Conservation (phyloP, 2,797 vertebrate species). For the Acanthopagrus latus region DNA sequence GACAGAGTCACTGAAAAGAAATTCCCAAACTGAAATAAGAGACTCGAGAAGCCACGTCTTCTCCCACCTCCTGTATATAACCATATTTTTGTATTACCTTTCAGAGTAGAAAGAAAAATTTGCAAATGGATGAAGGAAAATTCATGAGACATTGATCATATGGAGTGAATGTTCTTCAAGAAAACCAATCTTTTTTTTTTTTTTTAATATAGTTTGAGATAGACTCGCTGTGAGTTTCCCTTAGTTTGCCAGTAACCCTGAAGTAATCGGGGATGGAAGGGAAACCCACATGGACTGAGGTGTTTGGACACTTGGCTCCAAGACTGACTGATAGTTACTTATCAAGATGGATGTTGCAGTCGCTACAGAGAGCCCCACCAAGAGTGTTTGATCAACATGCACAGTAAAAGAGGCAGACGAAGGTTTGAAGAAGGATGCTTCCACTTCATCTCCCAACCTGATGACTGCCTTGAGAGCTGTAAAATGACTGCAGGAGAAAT, state of each 20-base stretch:
- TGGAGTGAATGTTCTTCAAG: constrained; percentile 80
- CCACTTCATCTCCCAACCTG: constrained; percentile 39
- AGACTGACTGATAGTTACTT: constrained; percentile 61
- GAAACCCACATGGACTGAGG: constrained; percentile 57
- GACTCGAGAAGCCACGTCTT: constrained; percentile 78
- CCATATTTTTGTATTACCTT: constrained; percentile 85
- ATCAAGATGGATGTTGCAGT: constrained; percentile 59
- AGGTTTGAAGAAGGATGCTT: constrained; percentile 40
- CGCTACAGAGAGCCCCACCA: constrained; percentile 43
- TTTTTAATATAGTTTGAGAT: constrained; percentile 64
- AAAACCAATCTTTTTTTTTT: constrained; percentile 75
- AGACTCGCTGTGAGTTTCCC: constrained; percentile 72
- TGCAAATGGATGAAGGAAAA: constrained; percentile 84
- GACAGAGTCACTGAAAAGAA: constrained; percentile 71
- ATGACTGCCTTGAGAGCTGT: constrained; percentile 55
- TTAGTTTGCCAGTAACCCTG: constrained; percentile 73
- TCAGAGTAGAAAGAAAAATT: constrained; percentile 72
- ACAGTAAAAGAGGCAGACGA: constrained; percentile 31
- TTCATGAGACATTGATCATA: constrained; percentile 73
- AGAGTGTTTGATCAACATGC: constrained; percentile 60
- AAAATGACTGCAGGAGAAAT: constrained; percentile 42
- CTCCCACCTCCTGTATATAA: constrained; percentile 83
- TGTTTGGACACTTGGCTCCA: constrained; percentile 60
- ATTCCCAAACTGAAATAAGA: constrained; percentile 79
- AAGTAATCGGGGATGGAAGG: constrained; percentile 56